Evolutionary conservation across 2,113 vertebrate species (phyloP).

Genomic region (Melanostigma gelatinosum): DNA sequence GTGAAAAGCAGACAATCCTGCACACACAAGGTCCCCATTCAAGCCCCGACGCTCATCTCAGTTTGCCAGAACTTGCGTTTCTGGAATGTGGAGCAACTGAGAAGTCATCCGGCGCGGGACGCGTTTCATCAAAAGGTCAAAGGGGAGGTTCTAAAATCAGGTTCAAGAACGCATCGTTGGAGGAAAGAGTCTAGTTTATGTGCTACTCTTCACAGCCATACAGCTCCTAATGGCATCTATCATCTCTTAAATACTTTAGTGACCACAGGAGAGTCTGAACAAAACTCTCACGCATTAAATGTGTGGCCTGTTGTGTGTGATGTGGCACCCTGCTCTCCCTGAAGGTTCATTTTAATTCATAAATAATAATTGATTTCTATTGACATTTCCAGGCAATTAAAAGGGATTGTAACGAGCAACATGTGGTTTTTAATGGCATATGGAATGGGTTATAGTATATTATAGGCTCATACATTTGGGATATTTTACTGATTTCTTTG

Average conservation of each 20-base stretch:
- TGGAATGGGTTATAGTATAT: neutral
- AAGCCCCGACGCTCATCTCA: constrained; percentile 4
- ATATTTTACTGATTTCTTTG: neutral
- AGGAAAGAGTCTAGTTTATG: neutral
- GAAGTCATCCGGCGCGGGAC: neutral
- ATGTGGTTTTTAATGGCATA: neutral
- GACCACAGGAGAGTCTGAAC: too few species aligned
- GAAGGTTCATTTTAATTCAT: neutral
- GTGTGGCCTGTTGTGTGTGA: neutral
- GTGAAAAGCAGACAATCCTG: constrained; percentile 62
- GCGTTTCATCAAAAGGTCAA: constrained; percentile 18
- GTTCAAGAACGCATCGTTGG: neutral
- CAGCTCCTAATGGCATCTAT: neutral
- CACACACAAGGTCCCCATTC: constrained; percentile 34
- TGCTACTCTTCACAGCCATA: too few species aligned
- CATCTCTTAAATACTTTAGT: neutral
- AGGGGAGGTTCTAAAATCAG: neutral
- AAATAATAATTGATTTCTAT: neutral
- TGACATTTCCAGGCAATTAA: too few species aligned
- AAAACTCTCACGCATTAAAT: neutral
- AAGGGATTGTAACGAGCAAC: neutral
- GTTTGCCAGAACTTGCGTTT: constrained; percentile 2
- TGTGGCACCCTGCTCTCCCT: neutral
- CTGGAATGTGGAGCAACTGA: constrained; percentile 26
- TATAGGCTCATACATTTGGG: neutral